A percentile compares a stretch with the other conserved stretches of the same genome.
Conservation (phyloP, 2,888 invertebrate genomes). For the Drosophila picticornis region DNA sequence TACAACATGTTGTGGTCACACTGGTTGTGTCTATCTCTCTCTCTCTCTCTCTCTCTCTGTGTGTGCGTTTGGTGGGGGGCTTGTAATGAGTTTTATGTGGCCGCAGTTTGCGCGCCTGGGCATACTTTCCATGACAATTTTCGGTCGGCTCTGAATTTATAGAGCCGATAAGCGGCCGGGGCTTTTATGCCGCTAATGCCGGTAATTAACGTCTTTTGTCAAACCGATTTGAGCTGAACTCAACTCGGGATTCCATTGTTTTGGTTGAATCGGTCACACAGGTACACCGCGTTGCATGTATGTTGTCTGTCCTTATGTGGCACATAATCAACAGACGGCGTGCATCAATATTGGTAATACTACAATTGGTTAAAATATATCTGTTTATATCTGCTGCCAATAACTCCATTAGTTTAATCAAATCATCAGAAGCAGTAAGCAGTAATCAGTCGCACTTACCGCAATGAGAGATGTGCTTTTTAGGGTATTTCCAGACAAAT, state of each 20-base stretch:
- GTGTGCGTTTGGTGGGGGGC: slow-evolving; percentile 31
- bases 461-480: not conserved
- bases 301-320: not conserved
- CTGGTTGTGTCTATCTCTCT: slow-evolving; percentile 11
- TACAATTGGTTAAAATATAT: not conserved
- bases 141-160: slow-evolving; percentile 56
- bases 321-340: slow-evolving; percentile 1
- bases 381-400: not conserved
- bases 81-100: slow-evolving; percentile 77
- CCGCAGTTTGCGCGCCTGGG: slow-evolving; percentile 43
- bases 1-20: slow-evolving; percentile 73
- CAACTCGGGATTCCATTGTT: slow-evolving; percentile 25
- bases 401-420: not conserved
- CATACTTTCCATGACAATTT: slow-evolving; percentile 56
- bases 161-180: slow-evolving; percentile 60
- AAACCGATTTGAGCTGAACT: slow-evolving; percentile 54
- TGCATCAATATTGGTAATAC: not conserved
- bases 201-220: slow-evolving; percentile 77
- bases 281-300: slow-evolving; percentile 6
- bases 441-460: slow-evolving; percentile 11
- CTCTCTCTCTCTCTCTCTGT: not conserved
- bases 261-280: slow-evolving; percentile 11
- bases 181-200: slow-evolving; percentile 60
- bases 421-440: not conserved
- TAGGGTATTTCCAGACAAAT: not conserved